Evolutionary conservation across 2,113 vertebrate genomes (phyloP).

Genomic region (Archilochus colubris): DNA sequence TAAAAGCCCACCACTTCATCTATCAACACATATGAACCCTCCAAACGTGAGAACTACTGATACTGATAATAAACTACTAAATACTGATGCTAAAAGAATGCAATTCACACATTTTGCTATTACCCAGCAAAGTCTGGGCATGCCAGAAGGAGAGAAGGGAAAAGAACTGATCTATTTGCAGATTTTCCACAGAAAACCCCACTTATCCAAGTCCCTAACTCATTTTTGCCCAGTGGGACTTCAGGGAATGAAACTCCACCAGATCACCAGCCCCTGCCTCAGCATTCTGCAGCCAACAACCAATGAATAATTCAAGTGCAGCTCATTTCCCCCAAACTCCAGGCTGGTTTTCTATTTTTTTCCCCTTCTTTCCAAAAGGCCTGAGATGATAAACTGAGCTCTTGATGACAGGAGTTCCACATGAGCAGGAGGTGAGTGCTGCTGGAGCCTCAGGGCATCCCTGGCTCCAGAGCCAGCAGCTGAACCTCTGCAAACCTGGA

Average conservation of each 20-base stretch:
- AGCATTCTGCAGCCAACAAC: background rate
- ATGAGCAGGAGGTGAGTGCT: background rate
- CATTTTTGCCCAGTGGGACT: background rate
- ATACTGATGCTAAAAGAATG: background rate
- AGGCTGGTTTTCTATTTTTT: background rate
- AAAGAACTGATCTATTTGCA: background rate
- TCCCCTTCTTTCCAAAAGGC: background rate
- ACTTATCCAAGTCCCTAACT: background rate
- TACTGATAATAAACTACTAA: too few relatives aligned
- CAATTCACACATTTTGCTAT: background rate
- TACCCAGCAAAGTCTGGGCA: background rate
- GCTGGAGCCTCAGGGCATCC: background rate
- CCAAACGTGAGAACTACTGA: background rate
- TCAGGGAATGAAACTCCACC: background rate
- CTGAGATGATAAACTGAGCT: background rate
- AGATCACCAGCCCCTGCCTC: background rate
- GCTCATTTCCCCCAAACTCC: background rate
- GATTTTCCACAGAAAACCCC: background rate
- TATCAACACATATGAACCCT: rapidly evolving
- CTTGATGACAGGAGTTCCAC: background rate
- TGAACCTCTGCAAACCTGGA: background rate
- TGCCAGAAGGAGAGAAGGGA: background rate
- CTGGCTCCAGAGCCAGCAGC: background rate
- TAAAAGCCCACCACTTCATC: background rate
- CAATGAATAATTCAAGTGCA: background rate